Evolutionary conservation across 2,888 invertebrate species (phyloP).

Genomic region (Hydrotaea diabolus): DNA sequence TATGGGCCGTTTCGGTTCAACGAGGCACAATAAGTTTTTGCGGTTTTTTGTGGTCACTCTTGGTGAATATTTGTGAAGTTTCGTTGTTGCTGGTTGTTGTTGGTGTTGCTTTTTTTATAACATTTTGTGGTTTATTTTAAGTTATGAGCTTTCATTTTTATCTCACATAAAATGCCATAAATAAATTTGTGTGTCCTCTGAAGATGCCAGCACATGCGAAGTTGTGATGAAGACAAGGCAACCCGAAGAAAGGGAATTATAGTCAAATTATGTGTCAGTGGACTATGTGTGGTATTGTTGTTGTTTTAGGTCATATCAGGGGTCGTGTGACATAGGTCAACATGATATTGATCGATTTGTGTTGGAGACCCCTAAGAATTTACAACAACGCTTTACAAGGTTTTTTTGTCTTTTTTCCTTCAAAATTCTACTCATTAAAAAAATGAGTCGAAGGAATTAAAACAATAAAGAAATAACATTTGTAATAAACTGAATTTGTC

Average conservation of each 20-base stretch:
- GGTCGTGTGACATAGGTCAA: conserved; percentile 12
- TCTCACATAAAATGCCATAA: conserved; percentile 43
- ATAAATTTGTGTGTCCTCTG: conserved; percentile 22
- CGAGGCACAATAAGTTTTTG: conserved; percentile 43
- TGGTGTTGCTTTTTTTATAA: conserved; percentile 27
- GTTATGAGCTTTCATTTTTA: conserved; percentile 59
- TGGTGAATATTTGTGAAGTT: conserved; percentile 45
- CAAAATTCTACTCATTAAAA: too few relatives aligned
- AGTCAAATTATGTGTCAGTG: not conserved
- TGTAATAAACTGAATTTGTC: too few relatives aligned
- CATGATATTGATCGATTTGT: too few relatives aligned
- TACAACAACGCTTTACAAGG: too few relatives aligned
- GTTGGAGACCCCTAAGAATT: too few relatives aligned
- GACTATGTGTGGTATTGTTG: not conserved
- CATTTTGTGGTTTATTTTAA: conserved; percentile 57
- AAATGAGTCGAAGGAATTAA: too few relatives aligned
- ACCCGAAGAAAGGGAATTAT: not conserved
- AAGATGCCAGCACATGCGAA: not conserved
- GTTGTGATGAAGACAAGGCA: not conserved
- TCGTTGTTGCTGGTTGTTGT: conserved; percentile 23
- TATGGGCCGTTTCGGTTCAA: conserved; percentile 15
- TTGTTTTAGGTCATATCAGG: conserved; percentile 8
- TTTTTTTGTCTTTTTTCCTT: too few relatives aligned
- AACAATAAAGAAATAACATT: too few relatives aligned
- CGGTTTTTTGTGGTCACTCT: conserved; percentile 55